phyloP scores from a whole-genome alignment of 2,888 invertebrate genomes.

The Pheosia gnoma region DNA sequence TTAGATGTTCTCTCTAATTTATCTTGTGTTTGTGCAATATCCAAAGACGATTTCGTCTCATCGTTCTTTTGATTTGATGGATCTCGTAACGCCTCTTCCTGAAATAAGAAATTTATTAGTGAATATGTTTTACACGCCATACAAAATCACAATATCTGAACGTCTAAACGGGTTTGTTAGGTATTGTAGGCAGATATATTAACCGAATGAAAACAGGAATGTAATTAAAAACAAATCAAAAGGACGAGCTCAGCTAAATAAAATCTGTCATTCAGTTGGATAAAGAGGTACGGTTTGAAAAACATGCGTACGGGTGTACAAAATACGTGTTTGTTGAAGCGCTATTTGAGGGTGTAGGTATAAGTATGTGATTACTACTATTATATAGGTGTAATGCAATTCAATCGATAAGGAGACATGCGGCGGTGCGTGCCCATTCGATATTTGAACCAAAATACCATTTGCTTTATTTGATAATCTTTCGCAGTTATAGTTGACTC shows the following conservation, averaged over 20 bases:
- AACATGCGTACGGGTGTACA: background rate
- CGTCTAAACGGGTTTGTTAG: too few species aligned
- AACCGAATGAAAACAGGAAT: background rate
- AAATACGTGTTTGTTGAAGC: background rate
- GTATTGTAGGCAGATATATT: too few species aligned
- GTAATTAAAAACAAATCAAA: too few species aligned
- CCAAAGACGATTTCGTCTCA: slow-evolving; percentile 75
- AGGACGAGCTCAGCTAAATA: background rate
- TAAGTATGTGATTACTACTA: background rate
- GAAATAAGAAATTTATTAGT: slow-evolving; percentile 18
- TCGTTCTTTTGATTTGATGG: slow-evolving; percentile 76
- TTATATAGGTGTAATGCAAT: slow-evolving; percentile 3
- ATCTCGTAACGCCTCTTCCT: slow-evolving; percentile 76
- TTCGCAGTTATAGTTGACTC: slow-evolving; percentile 85
- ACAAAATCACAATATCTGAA: background rate
- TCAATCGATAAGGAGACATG: slow-evolving; percentile 28
- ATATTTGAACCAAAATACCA: slow-evolving; percentile 69
- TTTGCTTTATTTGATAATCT: slow-evolving; percentile 85
- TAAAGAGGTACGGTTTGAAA: background rate
- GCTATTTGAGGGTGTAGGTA: background rate
- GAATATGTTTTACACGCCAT: background rate
- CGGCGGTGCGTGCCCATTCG: slow-evolving; percentile 32
- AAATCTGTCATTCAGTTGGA: background rate
- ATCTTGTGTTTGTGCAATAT: slow-evolving; percentile 79
- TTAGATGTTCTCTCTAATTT: slow-evolving; percentile 63